Evolutionary conservation across 2,113 vertebrate genomes (phyloP), one percentile per base, ranked within the genome.

Genomic region (Silurus meridionalis): DNA sequence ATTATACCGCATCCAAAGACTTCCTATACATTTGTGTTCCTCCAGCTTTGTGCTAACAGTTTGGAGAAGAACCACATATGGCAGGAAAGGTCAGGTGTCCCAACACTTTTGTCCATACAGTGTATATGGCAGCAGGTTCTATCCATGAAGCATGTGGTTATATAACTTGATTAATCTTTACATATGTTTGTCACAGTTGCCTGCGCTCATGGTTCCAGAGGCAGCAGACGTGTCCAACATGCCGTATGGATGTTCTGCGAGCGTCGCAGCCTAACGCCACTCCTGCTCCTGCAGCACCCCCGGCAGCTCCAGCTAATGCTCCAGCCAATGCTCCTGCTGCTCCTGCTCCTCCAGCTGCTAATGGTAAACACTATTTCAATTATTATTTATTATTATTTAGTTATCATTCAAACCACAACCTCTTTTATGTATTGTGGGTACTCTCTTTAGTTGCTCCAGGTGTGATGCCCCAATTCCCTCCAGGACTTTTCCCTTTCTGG

Each of bases 151-250:
- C 3, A 53, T 3, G 5, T 71, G 17, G 55, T 74, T 60, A 21
- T 28, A 21, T 53, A 69, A 4, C 57, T 66, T 75, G 60, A 64
- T 8, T 61, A 61, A 53, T 21, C 37, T 74, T 3, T 78, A 55
- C 85, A 46, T 75, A 13, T 67, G 77, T 37, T 11, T 8, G 50
- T 80, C 57, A 25, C 91, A 99, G 98, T 92, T 99, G 97, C 92
- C 93, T 99, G 91, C 97, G 98, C 61, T 99, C 98, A 66, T 99
- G 98, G 98, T 99, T 99, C 95, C 98, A 99, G 93, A 95, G 97
- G 84, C 98, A 99, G 91, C 98, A 99, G 94, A 99, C 98, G 2
- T 99, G 97, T 84, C 98, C 98, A 0, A 98, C 98, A 0, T 99
- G 97, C 89, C 97, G 98, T 2, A 99, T 98, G 97, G 97, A 98